A percentile compares a stretch with the other conserved stretches of the same genome.
Evolutionary conservation across 2,113 vertebrate genomes (phyloP).

Genomic region (Ia io): DNA sequence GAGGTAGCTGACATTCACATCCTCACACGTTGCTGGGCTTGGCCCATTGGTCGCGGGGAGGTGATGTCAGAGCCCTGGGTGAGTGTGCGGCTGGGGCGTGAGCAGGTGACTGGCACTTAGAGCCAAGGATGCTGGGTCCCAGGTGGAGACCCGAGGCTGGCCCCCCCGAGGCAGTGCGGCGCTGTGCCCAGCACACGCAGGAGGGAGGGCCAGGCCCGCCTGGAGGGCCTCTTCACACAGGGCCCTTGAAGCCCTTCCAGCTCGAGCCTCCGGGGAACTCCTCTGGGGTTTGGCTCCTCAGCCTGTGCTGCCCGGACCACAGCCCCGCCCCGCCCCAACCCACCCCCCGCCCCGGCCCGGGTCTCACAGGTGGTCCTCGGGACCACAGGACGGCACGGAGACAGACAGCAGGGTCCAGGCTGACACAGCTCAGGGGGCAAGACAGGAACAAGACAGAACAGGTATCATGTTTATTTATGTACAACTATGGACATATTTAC

Average conservation of each 20-base stretch:
- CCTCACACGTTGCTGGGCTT: constrained; percentile 48
- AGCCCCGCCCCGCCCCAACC: background rate
- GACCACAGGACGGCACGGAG: background rate
- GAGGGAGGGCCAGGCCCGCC: background rate
- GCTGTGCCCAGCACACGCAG: too few relatives aligned
- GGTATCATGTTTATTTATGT: constrained; percentile 75
- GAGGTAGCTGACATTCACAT: constrained; percentile 54
- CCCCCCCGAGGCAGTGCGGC: background rate
- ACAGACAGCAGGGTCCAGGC: background rate
- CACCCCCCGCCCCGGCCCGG: background rate
- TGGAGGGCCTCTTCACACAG: background rate
- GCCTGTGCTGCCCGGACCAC: too few relatives aligned
- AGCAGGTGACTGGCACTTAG: constrained; percentile 42
- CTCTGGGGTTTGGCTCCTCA: background rate
- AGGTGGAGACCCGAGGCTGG: background rate
- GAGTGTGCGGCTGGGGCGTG: background rate
- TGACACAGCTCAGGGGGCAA: background rate
- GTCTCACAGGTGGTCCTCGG: background rate
- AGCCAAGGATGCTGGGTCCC: background rate
- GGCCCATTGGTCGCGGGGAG: constrained; percentile 20
- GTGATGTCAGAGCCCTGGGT: constrained; percentile 54
- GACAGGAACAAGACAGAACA: constrained; percentile 27
- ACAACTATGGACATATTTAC: constrained; percentile 75
- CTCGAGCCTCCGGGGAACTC: background rate
- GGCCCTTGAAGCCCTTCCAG: background rate